Conservation (phyloP, 2,888 invertebrate species). For the Octodonta nipae region DNA sequence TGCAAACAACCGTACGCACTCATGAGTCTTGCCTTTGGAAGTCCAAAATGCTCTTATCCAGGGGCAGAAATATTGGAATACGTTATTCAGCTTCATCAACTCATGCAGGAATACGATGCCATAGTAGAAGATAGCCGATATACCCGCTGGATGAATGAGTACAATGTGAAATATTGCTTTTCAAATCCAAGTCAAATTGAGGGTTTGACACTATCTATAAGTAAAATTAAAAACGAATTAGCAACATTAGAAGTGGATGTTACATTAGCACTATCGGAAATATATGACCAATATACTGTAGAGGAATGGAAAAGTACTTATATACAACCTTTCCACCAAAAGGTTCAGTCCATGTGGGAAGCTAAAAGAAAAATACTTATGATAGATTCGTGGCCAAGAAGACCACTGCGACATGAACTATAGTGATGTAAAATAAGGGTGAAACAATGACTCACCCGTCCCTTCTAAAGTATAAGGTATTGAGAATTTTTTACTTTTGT, state of each 20-base stretch:
- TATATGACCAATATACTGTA: slow-evolving; percentile 45
- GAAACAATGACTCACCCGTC: too few species aligned
- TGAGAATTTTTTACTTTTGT: too few species aligned
- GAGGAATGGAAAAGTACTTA: slow-evolving; percentile 50
- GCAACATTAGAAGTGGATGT: slow-evolving; percentile 40
- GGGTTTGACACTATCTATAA: slow-evolving; percentile 39
- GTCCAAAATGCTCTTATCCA: slow-evolving; percentile 29
- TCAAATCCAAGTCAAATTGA: slow-evolving; percentile 50
- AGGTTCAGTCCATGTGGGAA: slow-evolving; percentile 37
- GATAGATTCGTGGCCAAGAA: slow-evolving; percentile 39
- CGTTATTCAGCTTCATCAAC: slow-evolving; percentile 35
- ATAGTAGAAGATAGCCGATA: slow-evolving; percentile 32
- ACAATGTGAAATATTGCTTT: slow-evolving; percentile 51
- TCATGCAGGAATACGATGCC: slow-evolving; percentile 39
- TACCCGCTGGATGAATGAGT: slow-evolving; percentile 51
- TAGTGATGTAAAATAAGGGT: too few species aligned
- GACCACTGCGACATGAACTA: slow-evolving; percentile 39
- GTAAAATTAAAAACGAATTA: slow-evolving; percentile 38
- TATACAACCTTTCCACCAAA: slow-evolving; percentile 36
- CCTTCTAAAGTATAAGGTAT: too few species aligned
- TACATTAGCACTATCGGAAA: slow-evolving; percentile 39
- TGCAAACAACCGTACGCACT: slow-evolving; percentile 30
- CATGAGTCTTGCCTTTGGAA: slow-evolving; percentile 26
- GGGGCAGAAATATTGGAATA: slow-evolving; percentile 29
- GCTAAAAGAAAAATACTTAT: slow-evolving; percentile 38